These are phyloP conservation scores for Stramonita haemastoma DNA, from an alignment of 2,888 invertebrate genomes.

Conservation along the genomic window DNA sequence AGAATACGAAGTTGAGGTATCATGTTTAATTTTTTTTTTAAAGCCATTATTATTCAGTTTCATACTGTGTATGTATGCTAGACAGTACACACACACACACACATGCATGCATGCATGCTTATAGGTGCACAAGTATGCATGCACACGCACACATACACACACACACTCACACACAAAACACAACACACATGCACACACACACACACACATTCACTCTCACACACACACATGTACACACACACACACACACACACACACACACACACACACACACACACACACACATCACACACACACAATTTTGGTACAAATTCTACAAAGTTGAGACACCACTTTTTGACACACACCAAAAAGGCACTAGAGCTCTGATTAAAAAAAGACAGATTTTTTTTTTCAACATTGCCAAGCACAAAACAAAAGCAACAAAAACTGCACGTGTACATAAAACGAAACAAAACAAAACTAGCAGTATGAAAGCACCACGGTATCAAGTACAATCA, in stretches of 20 bases:
- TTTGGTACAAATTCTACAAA: too few relatives aligned
- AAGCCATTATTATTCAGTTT: not conserved
- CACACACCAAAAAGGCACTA: too few relatives aligned
- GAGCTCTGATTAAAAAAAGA: too few relatives aligned
- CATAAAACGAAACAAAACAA: not conserved
- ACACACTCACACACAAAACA: not conserved
- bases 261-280: not conserved
- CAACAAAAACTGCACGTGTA: not conserved
- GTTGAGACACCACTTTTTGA: too few relatives aligned
- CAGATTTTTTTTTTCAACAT: too few relatives aligned
- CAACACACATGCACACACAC: not conserved
- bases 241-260: not conserved
- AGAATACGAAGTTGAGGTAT: not conserved
- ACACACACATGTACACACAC: not conserved
- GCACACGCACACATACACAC: not conserved
- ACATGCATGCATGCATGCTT: not conserved
- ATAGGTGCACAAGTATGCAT: not conserved
- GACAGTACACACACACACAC: not conserved
- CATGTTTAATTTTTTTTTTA: too few relatives aligned
- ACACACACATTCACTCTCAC: not conserved
- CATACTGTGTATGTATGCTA: too few relatives aligned
- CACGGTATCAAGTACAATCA: not conserved
- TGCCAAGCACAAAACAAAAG: too few relatives aligned
- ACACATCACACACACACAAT: not conserved
- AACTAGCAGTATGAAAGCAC: not conserved